Evolutionary conservation across 2,888 invertebrate genomes (phyloP).

Genomic region (Gerosis bhagava): DNA sequence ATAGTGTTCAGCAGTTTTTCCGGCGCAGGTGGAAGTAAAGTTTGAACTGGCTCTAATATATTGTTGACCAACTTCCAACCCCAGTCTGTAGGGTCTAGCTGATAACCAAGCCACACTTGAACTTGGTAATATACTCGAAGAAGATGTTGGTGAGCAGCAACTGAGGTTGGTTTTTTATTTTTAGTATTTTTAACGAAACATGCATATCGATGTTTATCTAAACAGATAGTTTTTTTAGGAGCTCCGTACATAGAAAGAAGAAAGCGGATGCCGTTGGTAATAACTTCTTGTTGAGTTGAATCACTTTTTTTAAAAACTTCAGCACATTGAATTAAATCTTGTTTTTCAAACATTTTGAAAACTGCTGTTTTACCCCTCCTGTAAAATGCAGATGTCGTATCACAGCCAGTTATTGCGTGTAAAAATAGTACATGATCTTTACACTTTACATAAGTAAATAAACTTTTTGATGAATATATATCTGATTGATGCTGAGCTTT

Average conservation of each 20-base stretch:
- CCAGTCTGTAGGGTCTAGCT: constrained; percentile 35
- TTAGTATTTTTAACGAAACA: constrained; percentile 15
- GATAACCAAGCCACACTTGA: constrained; percentile 35
- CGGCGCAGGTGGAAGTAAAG: constrained; percentile 31
- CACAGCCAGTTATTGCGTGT: no score
- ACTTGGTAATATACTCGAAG: constrained; percentile 34
- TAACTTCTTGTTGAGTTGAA: constrained; percentile 27
- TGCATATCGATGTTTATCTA: constrained; percentile 10
- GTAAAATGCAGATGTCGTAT: no score
- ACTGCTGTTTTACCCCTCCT: constrained; percentile 35
- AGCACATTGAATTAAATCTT: constrained; percentile 33
- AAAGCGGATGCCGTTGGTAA: constrained; percentile 30
- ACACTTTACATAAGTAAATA: constrained; percentile 33
- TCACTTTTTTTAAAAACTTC: constrained; percentile 30
- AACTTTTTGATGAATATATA: constrained; percentile 37
- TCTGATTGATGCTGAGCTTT: constrained; percentile 33
- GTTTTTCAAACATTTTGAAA: constrained; percentile 38
- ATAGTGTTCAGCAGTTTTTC: constrained; percentile 35
- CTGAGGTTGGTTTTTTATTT: constrained; percentile 16
- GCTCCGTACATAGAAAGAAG: constrained; percentile 32
- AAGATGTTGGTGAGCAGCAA: constrained; percentile 32
- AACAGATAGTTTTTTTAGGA: constrained; percentile 5
- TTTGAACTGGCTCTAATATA: constrained; percentile 24
- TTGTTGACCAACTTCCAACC: constrained; percentile 27
- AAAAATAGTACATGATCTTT: constrained; percentile 33